A percentile compares a stretch with the other conserved stretches of the same genome.
Conservation (phyloP, 1,140 invertebrate species). For the Pygmarrhopalites habei region DNA sequence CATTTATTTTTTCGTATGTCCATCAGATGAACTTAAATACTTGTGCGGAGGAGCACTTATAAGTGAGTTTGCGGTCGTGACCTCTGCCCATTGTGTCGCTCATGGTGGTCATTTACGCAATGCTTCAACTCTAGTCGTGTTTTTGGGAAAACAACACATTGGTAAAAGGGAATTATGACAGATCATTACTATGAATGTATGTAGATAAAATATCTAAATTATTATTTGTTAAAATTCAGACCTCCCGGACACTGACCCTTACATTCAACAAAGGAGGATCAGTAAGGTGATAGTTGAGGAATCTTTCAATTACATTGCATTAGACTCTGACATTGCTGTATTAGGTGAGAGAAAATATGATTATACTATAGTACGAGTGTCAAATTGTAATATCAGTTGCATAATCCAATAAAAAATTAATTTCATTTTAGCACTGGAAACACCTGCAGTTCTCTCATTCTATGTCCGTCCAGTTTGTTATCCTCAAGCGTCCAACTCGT, state of each 20-base stretch:
- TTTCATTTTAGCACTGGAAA: constrained; percentile 32
- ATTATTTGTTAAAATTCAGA: no score
- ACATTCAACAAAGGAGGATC: constrained; percentile 28
- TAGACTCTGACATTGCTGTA: constrained; percentile 39
- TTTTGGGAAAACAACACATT: constrained; percentile 34
- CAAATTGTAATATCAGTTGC: no score
- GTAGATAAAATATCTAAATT: background rate
- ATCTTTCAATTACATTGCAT: constrained; percentile 29
- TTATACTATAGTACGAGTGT: no score
- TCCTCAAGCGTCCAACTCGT: constrained; percentile 35
- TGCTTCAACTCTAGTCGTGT: constrained; percentile 23
- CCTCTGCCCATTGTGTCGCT: constrained; percentile 33
- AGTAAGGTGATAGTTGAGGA: constrained; percentile 35
- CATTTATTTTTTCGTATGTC: no score
- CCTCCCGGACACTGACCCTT: constrained; percentile 32
- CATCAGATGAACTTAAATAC: constrained; percentile 28
- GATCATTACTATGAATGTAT: background rate
- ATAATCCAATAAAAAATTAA: no score
- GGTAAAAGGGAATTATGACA: constrained; percentile 17
- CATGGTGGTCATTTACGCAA: constrained; percentile 21
- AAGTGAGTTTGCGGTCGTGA: constrained; percentile 32
- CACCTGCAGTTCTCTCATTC: constrained; percentile 27
- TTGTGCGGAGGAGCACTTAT: constrained; percentile 36
- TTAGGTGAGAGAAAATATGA: no score
- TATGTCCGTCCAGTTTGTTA: constrained; percentile 38